Conservation (phyloP, 2,113 vertebrate genomes). For the Mungos mungo region DNA sequence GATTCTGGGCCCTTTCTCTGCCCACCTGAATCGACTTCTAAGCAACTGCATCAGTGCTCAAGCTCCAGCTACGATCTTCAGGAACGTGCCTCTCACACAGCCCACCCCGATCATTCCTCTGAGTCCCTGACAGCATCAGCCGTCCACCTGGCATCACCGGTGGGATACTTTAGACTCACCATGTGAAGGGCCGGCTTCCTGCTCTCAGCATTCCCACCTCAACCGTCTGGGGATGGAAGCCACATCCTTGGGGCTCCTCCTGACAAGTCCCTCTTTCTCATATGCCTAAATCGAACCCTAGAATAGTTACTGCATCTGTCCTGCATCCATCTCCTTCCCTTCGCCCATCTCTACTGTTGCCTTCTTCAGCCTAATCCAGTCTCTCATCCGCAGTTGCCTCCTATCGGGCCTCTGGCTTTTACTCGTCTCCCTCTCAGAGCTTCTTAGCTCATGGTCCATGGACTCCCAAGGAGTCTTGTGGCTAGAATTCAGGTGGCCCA, state of each 20-base stretch:
- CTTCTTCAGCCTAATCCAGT: not conserved
- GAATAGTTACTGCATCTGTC: not conserved
- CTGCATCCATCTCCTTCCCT: not conserved
- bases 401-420: not conserved
- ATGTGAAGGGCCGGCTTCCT: not conserved
- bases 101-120: not conserved
- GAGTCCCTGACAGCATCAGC: not conserved
- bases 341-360: not conserved
- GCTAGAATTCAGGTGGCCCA: not conserved
- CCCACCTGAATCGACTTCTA: not conserved
- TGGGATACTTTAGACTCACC: not conserved
- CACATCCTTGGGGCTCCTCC: not conserved
- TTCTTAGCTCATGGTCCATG: not conserved
- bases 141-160: rapidly evolving
- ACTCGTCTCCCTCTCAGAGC: not conserved
- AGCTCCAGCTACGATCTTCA: not conserved
- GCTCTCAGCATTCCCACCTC: not conserved
- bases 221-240: not conserved
- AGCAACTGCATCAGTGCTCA: not conserved
- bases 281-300: not conserved
- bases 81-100: not conserved
- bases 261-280: not conserved
- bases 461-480: not conserved
- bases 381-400: not conserved
- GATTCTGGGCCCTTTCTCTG: not conserved